Evolutionary conservation across 2,113 vertebrate species (phyloP).

Genomic region (Gobiocypris rarus): DNA sequence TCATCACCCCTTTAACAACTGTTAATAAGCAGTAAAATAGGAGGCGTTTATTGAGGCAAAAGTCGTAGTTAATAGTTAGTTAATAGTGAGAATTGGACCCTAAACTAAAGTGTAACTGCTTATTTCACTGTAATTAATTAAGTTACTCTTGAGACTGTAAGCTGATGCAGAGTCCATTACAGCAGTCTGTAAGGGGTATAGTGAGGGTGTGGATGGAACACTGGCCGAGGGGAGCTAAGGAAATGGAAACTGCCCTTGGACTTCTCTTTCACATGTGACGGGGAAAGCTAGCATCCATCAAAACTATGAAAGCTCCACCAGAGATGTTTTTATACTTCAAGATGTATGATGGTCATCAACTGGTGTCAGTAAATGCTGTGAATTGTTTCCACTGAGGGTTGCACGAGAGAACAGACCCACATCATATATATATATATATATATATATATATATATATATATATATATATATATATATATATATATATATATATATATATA

Average conservation of each 20-base stretch:
- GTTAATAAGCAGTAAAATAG: too few relatives aligned
- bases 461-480: too few relatives aligned
- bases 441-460: too few relatives aligned
- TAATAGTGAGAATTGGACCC: too few relatives aligned
- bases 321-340: background rate
- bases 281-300: conserved; percentile 1
- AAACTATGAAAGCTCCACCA: background rate
- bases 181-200: conserved; percentile 33
- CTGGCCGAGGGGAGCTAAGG: background rate
- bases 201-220: conserved; percentile 43
- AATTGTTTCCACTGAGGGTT: background rate
- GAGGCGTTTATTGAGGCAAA: too few relatives aligned
- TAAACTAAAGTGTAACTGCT: background rate
- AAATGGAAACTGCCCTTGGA: background rate
- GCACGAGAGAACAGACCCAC: background rate
- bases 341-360: background rate
- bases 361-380: background rate
- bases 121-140: conserved; percentile 4
- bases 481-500: too few relatives aligned
- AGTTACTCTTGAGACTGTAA: conserved; percentile 3
- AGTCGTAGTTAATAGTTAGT: too few relatives aligned
- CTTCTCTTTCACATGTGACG: background rate
- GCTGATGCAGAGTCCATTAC: conserved; percentile 16
- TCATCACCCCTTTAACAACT: too few relatives aligned
- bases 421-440: background rate